Evolutionary conservation across 2,797 vertebrate species (phyloP), one percentile per base, ranked within the genome.

Genomic region (Mastacembelus armatus): DNA sequence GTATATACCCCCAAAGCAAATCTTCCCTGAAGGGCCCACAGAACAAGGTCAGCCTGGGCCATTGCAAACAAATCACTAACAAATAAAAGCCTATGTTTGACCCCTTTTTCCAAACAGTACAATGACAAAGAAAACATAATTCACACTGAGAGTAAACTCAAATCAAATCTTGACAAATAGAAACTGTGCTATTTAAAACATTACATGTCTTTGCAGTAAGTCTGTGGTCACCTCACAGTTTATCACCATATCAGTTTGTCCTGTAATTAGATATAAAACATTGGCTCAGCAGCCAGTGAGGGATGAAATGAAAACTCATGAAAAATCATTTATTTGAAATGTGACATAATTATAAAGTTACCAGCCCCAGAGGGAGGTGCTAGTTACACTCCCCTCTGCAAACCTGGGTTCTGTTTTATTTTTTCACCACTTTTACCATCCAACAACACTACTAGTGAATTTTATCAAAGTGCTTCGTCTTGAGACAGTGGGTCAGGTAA

Each of bases 21-120:
- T n/a, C n/a, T n/a, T n/a, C n/a, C n/a, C n/a, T n/a, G n/a, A n/a
- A n/a, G n/a, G n/a, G n/a, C n/a, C n/a, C n/a, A n/a, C n/a, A 10
- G n/a, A n/a, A n/a, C n/a, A n/a, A n/a, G n/a, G 36, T 71, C 22
- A 30, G 10, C 15, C 1, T 2, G n/a, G 27, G 27, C 21, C 12
- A 11, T 7, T 45, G 16, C 15, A 61, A 52, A 26, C 11, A 22
- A 69, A 42, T 5, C 33, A 59, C 33, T 36, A 55, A 66, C 5
- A 12, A 49, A 29, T 16, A 49, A 50, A 29, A 47, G 10, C n/a
- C 32, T 38, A 38, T 9, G 2, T 35, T n/a, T 35, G 2, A 58
- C 24, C 36, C 7, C 39, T n/a, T n/a, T n/a, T n/a, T n/a, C n/a
- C n/a, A n/a, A n/a, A n/a, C n/a, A n/a, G n/a, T n/a, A n/a, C n/a